Base-by-base conservation (phyloP, 1,140 invertebrate genomes). In the Luehdorfia chinensis region DNA sequence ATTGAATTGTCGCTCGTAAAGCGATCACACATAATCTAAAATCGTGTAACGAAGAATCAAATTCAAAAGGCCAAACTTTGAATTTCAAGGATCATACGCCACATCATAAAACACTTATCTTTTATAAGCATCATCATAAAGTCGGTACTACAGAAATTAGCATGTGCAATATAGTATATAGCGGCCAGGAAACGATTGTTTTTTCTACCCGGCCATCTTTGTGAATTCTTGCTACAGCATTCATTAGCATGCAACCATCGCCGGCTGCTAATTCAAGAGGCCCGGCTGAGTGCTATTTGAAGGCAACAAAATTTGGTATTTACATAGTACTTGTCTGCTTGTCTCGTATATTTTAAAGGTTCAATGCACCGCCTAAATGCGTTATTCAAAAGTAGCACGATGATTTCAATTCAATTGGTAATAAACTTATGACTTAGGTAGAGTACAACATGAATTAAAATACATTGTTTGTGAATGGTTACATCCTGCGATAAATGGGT, bases 221-320 rank as follows among this genome's bases (percentile, higher is more conserved):
- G 44, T 48, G 48, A 57, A 59, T 58, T 63, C 50, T 55, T 49
- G 36, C 25, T 31, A 39, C 41, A 15, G 36, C 23, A 45, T 32
- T 37, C 49, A 66, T 70, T 73, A 58, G 45, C 59, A 72, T 75
- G 61, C 63, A 58, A 31, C 49, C 33, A 41, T 50, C 52, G 59
- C 49, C 41, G 36, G 34, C 41, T 18, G 49, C 65, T 74, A 74
- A 74, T 66, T 58, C 64, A 57, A 62, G 49, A 32, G 33, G 45
- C 21, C 48, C 47, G 55, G 39, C 32, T 55, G 57, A 57, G 62
- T 55, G 61, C 54, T 61, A 60, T 58, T 57, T 36, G 41, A 60
- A 57, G 58, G 50, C 52, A 55, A 55, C 56, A 56, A 62, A 69
- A 58, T 61, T 55, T 36, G 47, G 25, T 39, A 59, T 57, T 66